These are phyloP conservation scores for Loris lydekkerianus DNA, from an alignment of 2,797 vertebrate genomes.

Conservation along the genomic window DNA sequence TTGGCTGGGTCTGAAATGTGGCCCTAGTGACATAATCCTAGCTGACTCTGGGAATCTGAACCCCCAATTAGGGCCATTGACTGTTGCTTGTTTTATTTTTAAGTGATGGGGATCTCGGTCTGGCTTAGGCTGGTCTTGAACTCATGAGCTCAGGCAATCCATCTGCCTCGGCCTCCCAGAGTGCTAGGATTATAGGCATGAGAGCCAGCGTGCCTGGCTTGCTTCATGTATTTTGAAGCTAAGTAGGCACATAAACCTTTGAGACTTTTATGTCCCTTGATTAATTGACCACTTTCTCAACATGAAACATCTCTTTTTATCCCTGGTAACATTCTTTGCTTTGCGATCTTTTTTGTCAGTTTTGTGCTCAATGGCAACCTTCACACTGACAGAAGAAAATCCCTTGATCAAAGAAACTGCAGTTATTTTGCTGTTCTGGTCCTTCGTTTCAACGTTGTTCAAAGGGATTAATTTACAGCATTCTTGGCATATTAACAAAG, in stretches of 20 bases:
- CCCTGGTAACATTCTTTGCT: not conserved
- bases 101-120: too few relatives aligned
- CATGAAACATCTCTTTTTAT: not conserved
- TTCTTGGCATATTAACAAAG: conserved; percentile 39
- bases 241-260: not conserved
- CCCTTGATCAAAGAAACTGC: not conserved
- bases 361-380: not conserved
- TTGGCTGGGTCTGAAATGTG: not conserved
- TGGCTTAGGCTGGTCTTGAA: too few relatives aligned
- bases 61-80: not conserved
- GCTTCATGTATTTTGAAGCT: not conserved
- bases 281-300: not conserved
- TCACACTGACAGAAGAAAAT: not conserved
- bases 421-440: not conserved
- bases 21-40: not conserved
- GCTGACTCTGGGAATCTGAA: not conserved
- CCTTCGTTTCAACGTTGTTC: conserved; percentile 6
- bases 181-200: too few relatives aligned
- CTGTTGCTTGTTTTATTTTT: not conserved
- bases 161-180: too few relatives aligned
- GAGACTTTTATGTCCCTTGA: not conserved
- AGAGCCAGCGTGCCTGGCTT: not conserved
- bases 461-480: conserved; percentile 24
- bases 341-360: not conserved
- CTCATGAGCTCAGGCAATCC: too few relatives aligned